phyloP scores from a whole-genome alignment of 2,888 invertebrate genomes.

The Pycnomerus fuliginosus region DNA sequence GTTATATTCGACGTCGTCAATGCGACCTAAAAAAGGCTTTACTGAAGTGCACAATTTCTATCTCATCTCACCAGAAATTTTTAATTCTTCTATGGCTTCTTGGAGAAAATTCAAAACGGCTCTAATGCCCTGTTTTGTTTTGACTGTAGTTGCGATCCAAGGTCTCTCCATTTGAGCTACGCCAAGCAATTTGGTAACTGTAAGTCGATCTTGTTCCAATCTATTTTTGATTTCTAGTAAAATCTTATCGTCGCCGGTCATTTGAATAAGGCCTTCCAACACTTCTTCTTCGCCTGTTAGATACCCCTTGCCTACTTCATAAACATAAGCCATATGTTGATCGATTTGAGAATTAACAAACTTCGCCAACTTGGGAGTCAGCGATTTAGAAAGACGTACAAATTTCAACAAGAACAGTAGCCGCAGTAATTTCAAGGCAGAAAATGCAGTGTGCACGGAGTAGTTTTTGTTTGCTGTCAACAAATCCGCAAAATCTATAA shows the following conservation, averaged over 20 bases:
- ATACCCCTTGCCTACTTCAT: not conserved
- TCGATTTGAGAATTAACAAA: not conserved
- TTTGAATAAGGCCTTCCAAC: not conserved
- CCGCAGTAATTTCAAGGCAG: not conserved
- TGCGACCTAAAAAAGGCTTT: too few species aligned
- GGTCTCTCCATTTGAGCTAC: constrained; percentile 40
- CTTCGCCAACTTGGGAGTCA: not conserved
- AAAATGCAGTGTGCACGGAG: too few species aligned
- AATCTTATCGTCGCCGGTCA: not conserved
- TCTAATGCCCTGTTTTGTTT: constrained; percentile 63
- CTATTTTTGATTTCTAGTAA: not conserved
- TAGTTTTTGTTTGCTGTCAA: not conserved
- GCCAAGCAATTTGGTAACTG: not conserved
- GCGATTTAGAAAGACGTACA: not conserved
- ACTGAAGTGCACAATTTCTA: too few species aligned
- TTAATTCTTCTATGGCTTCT: constrained; percentile 57
- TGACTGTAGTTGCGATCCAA: constrained; percentile 65
- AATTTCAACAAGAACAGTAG: not conserved
- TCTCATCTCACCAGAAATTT: constrained; percentile 57
- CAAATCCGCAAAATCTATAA: not conserved
- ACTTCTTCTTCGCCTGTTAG: not conserved
- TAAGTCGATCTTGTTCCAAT: not conserved
- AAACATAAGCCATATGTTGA: not conserved
- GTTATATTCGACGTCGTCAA: not conserved
- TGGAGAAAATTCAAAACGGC: constrained; percentile 61